Conservation (phyloP, 2,113 vertebrate species). For the Nerophis ophidion region DNA sequence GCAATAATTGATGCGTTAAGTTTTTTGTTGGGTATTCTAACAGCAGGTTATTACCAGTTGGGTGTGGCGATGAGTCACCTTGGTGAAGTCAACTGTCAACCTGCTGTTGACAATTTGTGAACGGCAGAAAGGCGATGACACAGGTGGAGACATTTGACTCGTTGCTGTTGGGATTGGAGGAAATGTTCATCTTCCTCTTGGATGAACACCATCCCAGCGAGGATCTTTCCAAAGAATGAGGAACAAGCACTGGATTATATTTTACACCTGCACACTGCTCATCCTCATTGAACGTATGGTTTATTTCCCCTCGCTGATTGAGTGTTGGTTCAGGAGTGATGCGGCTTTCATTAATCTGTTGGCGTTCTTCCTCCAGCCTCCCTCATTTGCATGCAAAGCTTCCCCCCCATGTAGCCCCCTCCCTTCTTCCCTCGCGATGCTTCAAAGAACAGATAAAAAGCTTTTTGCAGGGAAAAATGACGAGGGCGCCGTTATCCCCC, state of each 20-base stretch:
- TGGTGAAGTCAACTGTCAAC: too few relatives aligned
- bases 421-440: conserved; percentile 12
- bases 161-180: too few relatives aligned
- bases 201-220: too few relatives aligned
- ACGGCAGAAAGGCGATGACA: too few relatives aligned
- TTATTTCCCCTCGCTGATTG: conserved; percentile 11
- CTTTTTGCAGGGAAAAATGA: conserved; percentile 32
- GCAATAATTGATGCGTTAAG: conserved; percentile 8
- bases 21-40: too few relatives aligned
- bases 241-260: not conserved
- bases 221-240: too few relatives aligned
- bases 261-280: not conserved
- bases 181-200: too few relatives aligned
- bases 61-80: too few relatives aligned
- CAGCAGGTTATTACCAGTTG: too few relatives aligned
- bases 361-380: not conserved
- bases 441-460: conserved; percentile 40
- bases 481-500: conserved; percentile 23
- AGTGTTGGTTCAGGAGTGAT: conserved; percentile 4
- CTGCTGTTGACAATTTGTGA: too few relatives aligned
- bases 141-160: too few relatives aligned
- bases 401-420: not conserved
- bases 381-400: conserved; percentile 50
- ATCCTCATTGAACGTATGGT: conserved; percentile 1
- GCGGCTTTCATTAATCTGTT: conserved; percentile 39